A percentile compares a stretch with the other conserved stretches of the same genome.
phyloP scores from a whole-genome alignment of 2,113 vertebrate species.

The Chiloscyllium plagiosum region DNA sequence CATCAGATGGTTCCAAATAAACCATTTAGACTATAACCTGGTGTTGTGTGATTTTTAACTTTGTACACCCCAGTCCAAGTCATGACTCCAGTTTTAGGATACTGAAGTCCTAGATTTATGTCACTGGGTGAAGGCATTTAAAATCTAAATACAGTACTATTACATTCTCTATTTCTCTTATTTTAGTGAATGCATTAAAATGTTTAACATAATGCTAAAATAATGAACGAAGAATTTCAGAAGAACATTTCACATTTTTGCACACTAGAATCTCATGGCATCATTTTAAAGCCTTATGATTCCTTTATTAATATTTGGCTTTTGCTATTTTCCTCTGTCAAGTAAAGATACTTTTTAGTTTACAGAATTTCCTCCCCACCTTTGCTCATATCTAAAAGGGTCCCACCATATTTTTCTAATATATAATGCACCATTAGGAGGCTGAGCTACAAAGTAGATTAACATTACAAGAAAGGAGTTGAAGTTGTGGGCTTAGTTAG shows the following conservation, averaged over 20 bases:
- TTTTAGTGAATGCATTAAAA: background rate
- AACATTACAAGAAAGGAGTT: background rate
- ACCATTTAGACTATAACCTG: no score
- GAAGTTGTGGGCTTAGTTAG: background rate
- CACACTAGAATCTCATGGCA: background rate
- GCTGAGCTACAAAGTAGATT: background rate
- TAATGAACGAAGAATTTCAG: slow-evolving; percentile 5
- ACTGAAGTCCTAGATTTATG: background rate
- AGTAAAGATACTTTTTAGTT: background rate
- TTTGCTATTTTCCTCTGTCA: background rate
- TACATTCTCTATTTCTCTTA: background rate
- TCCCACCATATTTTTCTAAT: background rate
- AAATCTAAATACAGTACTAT: background rate
- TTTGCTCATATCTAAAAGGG: background rate
- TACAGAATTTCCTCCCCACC: background rate
- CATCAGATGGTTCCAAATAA: no score
- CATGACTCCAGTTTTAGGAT: background rate
- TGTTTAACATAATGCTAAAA: background rate
- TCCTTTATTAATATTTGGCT: background rate
- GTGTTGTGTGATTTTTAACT: no score
- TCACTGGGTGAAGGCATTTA: background rate
- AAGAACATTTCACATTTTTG: background rate
- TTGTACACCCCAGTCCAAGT: no score
- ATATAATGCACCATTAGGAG: background rate
- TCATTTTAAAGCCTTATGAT: background rate